A percentile compares a stretch with the other conserved stretches of the same genome.
Evolutionary conservation across 2,113 vertebrate species (phyloP).

Genomic region (Mobula hypostoma): DNA sequence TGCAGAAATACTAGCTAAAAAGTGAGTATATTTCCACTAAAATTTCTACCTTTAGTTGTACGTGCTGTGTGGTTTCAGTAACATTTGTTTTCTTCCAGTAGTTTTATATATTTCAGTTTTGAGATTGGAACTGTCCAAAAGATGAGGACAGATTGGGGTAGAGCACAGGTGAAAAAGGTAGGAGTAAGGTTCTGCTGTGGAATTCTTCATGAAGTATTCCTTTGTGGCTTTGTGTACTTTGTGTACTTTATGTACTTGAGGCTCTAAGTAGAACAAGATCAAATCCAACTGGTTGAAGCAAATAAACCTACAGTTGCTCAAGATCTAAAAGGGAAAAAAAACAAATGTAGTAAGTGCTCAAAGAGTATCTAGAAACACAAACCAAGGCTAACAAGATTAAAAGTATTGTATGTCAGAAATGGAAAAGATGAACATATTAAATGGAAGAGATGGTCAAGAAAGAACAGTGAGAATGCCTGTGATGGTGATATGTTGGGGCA

Average conservation of each 20-base stretch:
- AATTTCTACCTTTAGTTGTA: neutral
- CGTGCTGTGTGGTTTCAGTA: neutral
- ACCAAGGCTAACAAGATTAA: too few relatives aligned
- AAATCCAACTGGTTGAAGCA: neutral
- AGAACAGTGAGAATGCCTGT: too few relatives aligned
- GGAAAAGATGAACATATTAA: too few relatives aligned
- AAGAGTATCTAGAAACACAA: too few relatives aligned
- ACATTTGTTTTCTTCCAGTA: neutral
- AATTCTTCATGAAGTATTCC: neutral
- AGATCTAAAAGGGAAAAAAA: too few relatives aligned
- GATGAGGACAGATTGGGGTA: too few relatives aligned
- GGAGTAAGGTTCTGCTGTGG: too few relatives aligned
- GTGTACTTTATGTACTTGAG: neutral
- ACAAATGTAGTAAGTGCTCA: too few relatives aligned
- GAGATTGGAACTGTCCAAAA: neutral
- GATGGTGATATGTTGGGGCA: too few relatives aligned
- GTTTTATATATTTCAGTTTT: neutral
- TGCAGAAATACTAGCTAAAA: constrained; percentile 75
- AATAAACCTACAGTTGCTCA: too few relatives aligned
- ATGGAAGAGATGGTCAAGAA: too few relatives aligned
- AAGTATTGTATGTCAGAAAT: too few relatives aligned
- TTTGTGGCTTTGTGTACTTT: neutral
- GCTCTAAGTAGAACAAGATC: neutral
- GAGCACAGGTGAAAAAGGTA: neutral
- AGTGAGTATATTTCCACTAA: constrained; percentile 65